Conservation (phyloP, 2,888 invertebrate species). For the Peribatodes rhomboidaria region DNA sequence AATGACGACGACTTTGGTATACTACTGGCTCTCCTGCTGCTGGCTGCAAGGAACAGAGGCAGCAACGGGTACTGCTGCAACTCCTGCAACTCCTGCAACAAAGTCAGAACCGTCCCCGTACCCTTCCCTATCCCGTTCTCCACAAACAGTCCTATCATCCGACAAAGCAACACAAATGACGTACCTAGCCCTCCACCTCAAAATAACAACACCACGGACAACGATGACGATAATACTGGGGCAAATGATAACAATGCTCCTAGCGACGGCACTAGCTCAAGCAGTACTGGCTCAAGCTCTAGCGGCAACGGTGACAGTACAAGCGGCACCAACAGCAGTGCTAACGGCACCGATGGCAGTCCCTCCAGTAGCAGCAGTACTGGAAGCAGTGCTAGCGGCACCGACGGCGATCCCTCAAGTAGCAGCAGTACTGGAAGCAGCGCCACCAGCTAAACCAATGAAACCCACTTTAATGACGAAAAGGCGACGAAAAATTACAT, state of each 20-base stretch:
- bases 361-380: too few relatives aligned
- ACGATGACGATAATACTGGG: not conserved
- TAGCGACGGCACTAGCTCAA: not conserved
- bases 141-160: constrained; percentile 63
- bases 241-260: not conserved
- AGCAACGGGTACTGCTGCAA: constrained; percentile 52
- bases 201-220: constrained; percentile 44
- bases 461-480: too few relatives aligned
- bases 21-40: constrained; percentile 63
- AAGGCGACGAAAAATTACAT: too few relatives aligned
- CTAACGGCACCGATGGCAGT: too few relatives aligned
- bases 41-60: constrained; percentile 60
- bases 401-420: too few relatives aligned
- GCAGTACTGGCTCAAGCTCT: not conserved
- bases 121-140: constrained; percentile 71
- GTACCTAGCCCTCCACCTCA: constrained; percentile 33
- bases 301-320: not conserved
- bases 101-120: constrained; percentile 59
- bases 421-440: too few relatives aligned
- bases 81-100: constrained; percentile 51
- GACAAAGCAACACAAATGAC: constrained; percentile 35
- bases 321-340: too few relatives aligned
- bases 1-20: constrained; percentile 66
- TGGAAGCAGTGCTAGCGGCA: too few relatives aligned
- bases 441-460: too few relatives aligned